Conservation (phyloP, 2,797 vertebrate species). For the Ctenosaura bakeri region DNA sequence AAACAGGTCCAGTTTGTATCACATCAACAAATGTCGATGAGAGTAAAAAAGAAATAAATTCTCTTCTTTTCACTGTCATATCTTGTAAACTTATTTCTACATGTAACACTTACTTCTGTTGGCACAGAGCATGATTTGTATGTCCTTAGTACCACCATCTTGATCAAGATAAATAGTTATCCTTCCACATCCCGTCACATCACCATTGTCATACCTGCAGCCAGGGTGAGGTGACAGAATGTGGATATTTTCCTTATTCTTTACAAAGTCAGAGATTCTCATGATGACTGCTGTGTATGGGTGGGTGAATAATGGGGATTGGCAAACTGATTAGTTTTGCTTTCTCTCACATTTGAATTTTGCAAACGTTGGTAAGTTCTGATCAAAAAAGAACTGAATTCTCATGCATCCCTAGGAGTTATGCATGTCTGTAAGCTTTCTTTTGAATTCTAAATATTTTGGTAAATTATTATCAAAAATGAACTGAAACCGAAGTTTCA, state of each 20-base stretch:
- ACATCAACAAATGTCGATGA: slow-evolving; percentile 39
- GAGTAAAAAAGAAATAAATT: slow-evolving; percentile 29
- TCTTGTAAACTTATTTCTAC: slow-evolving; percentile 16
- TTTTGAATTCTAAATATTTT: too few species aligned
- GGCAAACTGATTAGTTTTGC: neutral
- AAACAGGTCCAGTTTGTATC: neutral
- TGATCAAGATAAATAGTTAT: neutral
- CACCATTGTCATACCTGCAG: neutral
- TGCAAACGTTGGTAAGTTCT: neutral
- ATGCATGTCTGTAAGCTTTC: too few species aligned
- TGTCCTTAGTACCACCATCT: neutral
- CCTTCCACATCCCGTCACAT: neutral
- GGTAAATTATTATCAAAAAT: too few species aligned
- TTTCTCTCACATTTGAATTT: neutral
- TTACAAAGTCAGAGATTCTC: neutral
- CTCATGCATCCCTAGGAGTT: neutral
- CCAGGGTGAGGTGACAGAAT: neutral
- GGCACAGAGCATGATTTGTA: neutral
- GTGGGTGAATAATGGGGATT: neutral
- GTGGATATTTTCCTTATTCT: neutral
- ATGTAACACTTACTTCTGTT: neutral
- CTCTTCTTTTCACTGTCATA: slow-evolving; percentile 27
- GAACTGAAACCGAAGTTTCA: too few species aligned
- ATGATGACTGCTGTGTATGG: neutral
- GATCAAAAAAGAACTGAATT: neutral